Percentiles rank a stretch among this genome's conserved stretches.
These are phyloP conservation scores for Eremobia ochroleuca DNA, from an alignment of 2,888 invertebrate species.

Conservation along the genomic window DNA sequence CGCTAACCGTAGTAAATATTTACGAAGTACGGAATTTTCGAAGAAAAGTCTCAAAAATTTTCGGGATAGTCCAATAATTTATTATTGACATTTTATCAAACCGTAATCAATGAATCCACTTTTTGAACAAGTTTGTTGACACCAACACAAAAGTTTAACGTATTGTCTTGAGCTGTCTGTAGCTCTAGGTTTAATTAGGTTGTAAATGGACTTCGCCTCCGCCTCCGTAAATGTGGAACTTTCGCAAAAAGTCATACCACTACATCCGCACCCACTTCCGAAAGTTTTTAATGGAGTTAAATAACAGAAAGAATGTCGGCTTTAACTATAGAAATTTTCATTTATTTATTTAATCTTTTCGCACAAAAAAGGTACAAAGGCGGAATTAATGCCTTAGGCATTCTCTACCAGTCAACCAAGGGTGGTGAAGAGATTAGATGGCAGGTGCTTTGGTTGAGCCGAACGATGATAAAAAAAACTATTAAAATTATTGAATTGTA, in stretches of 20 bases:
- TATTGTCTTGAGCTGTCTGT: constrained; percentile 12
- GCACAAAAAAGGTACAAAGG: too few species aligned
- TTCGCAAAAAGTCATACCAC: too few species aligned
- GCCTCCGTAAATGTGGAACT: not conserved
- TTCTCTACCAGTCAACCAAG: too few species aligned
- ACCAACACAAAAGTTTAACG: not conserved
- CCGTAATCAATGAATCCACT: not conserved
- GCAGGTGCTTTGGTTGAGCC: too few species aligned
- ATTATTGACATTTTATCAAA: not conserved
- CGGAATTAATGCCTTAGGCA: too few species aligned
- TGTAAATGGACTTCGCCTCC: not conserved
- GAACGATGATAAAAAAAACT: too few species aligned
- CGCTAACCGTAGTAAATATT: not conserved
- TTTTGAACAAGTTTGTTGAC: not conserved
- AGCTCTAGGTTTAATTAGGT: not conserved
- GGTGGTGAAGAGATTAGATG: too few species aligned
- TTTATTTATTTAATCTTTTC: too few species aligned
- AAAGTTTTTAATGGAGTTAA: not conserved
- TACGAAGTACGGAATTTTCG: not conserved
- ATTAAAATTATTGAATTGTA: too few species aligned
- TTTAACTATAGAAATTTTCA: not conserved
- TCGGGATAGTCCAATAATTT: not conserved
- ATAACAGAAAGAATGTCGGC: not conserved
- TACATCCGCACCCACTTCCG: not conserved
- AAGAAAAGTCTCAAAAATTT: not conserved